A percentile compares a stretch with the other conserved stretches of the same genome.
Evolutionary conservation across 2,113 vertebrate species (phyloP).

Genomic region (Cynocephalus volans): DNA sequence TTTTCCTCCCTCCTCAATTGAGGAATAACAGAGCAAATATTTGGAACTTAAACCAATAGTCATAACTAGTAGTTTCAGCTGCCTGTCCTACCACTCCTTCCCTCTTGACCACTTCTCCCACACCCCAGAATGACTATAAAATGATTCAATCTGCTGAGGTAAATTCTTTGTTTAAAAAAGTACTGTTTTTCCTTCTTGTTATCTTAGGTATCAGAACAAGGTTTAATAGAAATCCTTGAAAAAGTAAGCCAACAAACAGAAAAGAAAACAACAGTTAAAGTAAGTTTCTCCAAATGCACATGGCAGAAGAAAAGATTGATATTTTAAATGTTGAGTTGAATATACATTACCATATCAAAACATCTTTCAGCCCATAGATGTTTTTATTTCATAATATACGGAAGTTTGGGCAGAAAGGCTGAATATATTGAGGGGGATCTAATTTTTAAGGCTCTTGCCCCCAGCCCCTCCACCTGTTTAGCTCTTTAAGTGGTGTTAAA

Average conservation of each 20-base stretch:
- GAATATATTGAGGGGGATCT: not conserved
- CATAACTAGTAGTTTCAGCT: not conserved
- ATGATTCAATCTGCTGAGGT: not conserved
- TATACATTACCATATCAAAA: not conserved
- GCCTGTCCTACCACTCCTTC: not conserved
- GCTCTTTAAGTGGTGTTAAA: slow-evolving; percentile 27
- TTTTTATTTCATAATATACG: not conserved
- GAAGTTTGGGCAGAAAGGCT: not conserved
- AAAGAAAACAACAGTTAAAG: slow-evolving; percentile 98
- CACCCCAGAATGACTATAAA: not conserved
- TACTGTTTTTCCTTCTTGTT: slow-evolving; percentile 65
- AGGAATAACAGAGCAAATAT: not conserved
- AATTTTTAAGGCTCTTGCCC: not conserved
- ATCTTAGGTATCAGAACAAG: slow-evolving; percentile 95
- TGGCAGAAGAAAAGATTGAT: not conserved
- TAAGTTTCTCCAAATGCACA: slow-evolving; percentile 80
- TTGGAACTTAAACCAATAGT: not conserved
- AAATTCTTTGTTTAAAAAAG: slow-evolving; percentile 8
- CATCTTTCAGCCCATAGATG: not conserved
- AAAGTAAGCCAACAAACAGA: slow-evolving; percentile 99
- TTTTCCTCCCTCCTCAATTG: not conserved
- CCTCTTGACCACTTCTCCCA: not conserved
- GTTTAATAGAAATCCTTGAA: slow-evolving; percentile 99
- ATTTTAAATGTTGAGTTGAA: not conserved
- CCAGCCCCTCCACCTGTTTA: not conserved